Conservation (phyloP, 2,797 vertebrate genomes). For the Oreortyx pictus region DNA sequence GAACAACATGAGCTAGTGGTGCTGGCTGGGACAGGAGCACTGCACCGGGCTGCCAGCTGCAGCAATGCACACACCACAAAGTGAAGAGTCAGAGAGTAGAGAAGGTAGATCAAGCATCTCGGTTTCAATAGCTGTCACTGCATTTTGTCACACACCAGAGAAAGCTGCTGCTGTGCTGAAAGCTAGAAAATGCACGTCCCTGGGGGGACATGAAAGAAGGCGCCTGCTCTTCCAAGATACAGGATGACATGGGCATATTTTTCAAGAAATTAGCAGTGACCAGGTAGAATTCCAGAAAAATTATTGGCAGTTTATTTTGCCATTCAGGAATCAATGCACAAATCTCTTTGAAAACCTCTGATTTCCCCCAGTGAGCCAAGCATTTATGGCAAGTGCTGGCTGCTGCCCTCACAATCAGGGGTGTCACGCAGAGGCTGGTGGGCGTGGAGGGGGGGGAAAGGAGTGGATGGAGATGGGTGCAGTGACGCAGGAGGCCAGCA, state of each 20-base stretch:
- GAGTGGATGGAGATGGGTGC: not conserved
- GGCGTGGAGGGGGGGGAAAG: not conserved
- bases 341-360: constrained; percentile 28
- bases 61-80: not conserved
- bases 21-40: not conserved
- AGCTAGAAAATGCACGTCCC: constrained; percentile 46
- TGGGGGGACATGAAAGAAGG: constrained; percentile 34
- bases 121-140: not conserved
- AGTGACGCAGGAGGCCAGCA: not conserved
- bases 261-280: constrained; percentile 28
- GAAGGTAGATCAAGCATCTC: constrained; percentile 14
- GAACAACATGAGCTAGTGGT: not conserved
- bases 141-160: constrained; percentile 12
- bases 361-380: not conserved
- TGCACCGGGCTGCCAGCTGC: not conserved
- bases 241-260: not conserved
- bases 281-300: constrained; percentile 34
- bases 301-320: not conserved
- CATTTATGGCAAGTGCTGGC: not conserved
- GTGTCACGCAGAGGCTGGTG: not conserved
- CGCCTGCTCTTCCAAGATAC: constrained; percentile 16
- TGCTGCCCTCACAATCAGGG: not conserved
- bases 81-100: not conserved
- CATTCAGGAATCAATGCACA: not conserved
- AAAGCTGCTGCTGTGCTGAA: not conserved